Evolutionary conservation across 2,113 vertebrate species (phyloP).

Genomic region (Typhlomys cinereus): DNA sequence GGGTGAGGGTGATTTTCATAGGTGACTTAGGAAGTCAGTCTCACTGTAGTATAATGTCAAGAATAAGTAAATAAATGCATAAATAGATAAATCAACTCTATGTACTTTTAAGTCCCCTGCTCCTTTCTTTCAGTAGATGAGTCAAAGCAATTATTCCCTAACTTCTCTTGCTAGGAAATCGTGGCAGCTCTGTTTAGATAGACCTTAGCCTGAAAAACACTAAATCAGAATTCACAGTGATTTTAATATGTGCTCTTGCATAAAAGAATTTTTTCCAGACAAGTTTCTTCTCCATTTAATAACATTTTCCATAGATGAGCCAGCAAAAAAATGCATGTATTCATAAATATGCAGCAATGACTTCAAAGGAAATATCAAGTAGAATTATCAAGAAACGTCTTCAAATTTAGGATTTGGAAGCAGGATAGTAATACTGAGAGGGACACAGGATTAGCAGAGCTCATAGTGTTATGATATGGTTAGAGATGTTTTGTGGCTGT

Average conservation of each 20-base stretch:
- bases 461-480: background rate
- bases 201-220: constrained; percentile 15
- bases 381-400: constrained; percentile 38
- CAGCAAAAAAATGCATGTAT: constrained; percentile 23
- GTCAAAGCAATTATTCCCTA: constrained; percentile 24
- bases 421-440: background rate
- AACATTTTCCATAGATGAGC: constrained; percentile 51
- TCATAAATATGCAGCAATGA: constrained; percentile 41
- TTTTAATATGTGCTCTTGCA: constrained; percentile 36
- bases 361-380: constrained; percentile 43
- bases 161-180: constrained; percentile 27
- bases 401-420: constrained; percentile 43
- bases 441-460: background rate
- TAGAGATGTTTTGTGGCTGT: background rate
- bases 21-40: background rate
- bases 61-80: background rate
- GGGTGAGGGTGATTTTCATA: background rate
- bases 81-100: background rate
- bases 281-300: constrained; percentile 45
- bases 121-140: background rate
- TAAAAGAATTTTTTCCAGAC: constrained; percentile 27
- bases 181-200: constrained; percentile 22
- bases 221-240: constrained; percentile 29
- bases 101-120: constrained; percentile 11
- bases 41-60: background rate